phyloP scores from a whole-genome alignment of 2,113 vertebrate species.

The Emydocephalus ijimae region DNA sequence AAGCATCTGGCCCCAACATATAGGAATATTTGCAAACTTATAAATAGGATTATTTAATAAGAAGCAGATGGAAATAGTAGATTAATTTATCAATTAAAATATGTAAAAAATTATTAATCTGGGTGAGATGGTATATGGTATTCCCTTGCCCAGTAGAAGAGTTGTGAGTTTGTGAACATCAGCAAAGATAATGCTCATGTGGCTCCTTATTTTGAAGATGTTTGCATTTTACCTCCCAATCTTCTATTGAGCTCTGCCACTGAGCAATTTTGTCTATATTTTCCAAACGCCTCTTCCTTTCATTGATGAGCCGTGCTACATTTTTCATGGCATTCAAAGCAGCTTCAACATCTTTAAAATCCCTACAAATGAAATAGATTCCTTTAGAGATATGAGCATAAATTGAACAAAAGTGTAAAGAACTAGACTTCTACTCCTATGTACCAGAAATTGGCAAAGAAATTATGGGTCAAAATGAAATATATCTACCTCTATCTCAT shows the following conservation, averaged over 20 bases:
- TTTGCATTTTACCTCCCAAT: slow-evolving; percentile 85
- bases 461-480: background rate
- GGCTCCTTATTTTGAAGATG: background rate
- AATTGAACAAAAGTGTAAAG: fast-evolving
- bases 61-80: background rate
- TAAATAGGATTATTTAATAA: background rate
- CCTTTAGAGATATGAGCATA: background rate
- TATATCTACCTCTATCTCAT: background rate
- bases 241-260: slow-evolving; percentile 94
- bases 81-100: background rate
- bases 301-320: slow-evolving; percentile 90
- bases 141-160: background rate
- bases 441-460: background rate
- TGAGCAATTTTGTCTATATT: slow-evolving; percentile 96
- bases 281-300: slow-evolving; percentile 90
- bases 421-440: background rate
- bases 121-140: background rate
- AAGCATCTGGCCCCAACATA: background rate
- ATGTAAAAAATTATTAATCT: background rate
- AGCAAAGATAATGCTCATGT: background rate
- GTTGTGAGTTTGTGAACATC: background rate
- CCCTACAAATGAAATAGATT: slow-evolving; percentile 67
- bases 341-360: slow-evolving; percentile 92
- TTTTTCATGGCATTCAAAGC: slow-evolving; percentile 96
- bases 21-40: background rate